Evolutionary conservation across 2,113 vertebrate species (phyloP).

Genomic region (Phrynosoma platyrhinos): DNA sequence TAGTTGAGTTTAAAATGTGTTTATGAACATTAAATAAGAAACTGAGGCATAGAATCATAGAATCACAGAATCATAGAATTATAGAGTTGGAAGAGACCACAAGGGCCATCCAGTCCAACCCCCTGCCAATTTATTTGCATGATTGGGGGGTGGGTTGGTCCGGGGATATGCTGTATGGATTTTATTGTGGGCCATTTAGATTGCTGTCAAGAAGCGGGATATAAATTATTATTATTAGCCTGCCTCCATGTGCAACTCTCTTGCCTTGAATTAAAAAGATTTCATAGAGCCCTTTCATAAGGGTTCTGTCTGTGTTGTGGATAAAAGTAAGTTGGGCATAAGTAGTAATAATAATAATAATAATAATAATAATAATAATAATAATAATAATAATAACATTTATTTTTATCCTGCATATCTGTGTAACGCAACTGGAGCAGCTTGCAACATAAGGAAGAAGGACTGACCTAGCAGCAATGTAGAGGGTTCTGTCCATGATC

Average conservation of each 20-base stretch:
- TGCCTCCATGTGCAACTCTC: background rate
- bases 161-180: no score
- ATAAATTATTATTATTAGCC: no score
- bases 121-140: background rate
- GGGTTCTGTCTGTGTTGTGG: background rate
- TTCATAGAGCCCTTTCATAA: background rate
- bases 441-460: background rate
- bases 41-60: background rate
- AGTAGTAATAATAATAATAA: background rate
- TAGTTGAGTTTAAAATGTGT: background rate
- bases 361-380: no score
- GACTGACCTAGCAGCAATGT: slow-evolving; percentile 92
- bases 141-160: no score
- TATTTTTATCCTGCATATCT: no score
- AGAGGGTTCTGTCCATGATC: slow-evolving; percentile 95
- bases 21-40: background rate
- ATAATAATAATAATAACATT: no score
- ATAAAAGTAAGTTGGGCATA: accelerated
- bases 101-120: no score
- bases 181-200: no score
- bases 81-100: no score
- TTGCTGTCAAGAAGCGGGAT: no score
- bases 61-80: no score
- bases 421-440: no score
- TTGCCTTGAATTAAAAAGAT: background rate